A percentile compares a stretch with the other conserved stretches of the same genome.
Conservation (phyloP, 2,888 invertebrate genomes). For the Leptinotarsa haldemani region DNA sequence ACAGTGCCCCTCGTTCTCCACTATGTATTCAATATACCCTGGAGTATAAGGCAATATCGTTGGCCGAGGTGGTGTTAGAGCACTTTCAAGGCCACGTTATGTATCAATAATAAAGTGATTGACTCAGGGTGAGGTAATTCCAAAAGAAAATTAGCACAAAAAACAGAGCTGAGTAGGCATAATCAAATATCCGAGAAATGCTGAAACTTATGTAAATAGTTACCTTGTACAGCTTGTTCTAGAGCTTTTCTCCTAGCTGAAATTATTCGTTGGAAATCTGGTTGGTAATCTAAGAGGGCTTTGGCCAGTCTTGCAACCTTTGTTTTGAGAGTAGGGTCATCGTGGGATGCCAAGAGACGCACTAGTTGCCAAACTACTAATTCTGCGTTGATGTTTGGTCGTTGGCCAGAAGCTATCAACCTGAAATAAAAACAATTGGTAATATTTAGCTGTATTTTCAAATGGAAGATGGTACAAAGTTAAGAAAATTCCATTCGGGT, state of each 20-base stretch:
- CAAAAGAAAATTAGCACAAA: background rate
- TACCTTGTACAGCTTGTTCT: constrained; percentile 87
- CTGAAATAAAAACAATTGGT: constrained; percentile 55
- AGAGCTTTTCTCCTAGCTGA: constrained; percentile 77
- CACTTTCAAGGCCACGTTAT: too few relatives aligned
- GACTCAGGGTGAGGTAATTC: too few relatives aligned
- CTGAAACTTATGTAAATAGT: constrained; percentile 13
- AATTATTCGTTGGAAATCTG: constrained; percentile 75
- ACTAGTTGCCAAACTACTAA: constrained; percentile 89
- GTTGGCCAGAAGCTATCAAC: constrained; percentile 68
- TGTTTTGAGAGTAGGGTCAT: constrained; percentile 73
- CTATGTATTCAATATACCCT: too few relatives aligned
- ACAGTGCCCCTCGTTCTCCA: too few relatives aligned
- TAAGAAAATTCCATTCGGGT: too few relatives aligned
- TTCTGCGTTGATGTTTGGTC: constrained; percentile 79
- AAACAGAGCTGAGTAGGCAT: background rate
- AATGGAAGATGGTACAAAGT: too few relatives aligned
- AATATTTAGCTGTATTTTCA: too few relatives aligned
- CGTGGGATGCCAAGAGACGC: constrained; percentile 73
- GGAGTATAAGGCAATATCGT: too few relatives aligned
- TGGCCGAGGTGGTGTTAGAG: too few relatives aligned
- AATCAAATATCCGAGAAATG: background rate
- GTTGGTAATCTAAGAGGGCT: constrained; percentile 73
- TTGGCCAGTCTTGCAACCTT: constrained; percentile 73
- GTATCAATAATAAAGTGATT: too few relatives aligned